phyloP scores from a whole-genome alignment of 2,113 vertebrate genomes.

The Perccottus glenii region DNA sequence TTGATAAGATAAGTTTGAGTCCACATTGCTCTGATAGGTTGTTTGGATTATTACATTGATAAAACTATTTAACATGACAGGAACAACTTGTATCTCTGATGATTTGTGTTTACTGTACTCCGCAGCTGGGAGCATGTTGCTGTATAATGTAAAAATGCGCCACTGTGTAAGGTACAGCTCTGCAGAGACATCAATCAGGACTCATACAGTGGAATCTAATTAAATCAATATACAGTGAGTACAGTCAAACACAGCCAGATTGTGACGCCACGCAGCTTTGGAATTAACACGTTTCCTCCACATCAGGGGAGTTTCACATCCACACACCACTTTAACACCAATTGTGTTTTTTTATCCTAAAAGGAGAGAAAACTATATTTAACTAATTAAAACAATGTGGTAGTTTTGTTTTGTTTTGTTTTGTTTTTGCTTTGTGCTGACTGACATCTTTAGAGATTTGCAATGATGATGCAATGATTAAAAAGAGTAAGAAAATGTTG shows the following conservation, averaged over 20 bases:
- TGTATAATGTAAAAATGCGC: slow-evolving; percentile 8
- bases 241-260: slow-evolving; percentile 40
- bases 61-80: background rate
- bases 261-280: slow-evolving; percentile 43
- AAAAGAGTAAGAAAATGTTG: too few species aligned
- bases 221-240: slow-evolving; percentile 42
- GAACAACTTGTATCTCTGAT: slow-evolving; percentile 12
- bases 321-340: slow-evolving; percentile 17
- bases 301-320: slow-evolving; percentile 34
- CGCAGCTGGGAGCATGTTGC: slow-evolving; percentile 8
- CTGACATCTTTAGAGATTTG: background rate
- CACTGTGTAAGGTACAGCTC: background rate
- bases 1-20: background rate
- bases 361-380: slow-evolving; percentile 28
- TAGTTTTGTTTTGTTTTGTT: background rate
- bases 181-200: slow-evolving; percentile 36
- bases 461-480: too few species aligned
- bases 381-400: slow-evolving; percentile 7
- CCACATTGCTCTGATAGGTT: too few species aligned
- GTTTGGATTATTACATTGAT: too few species aligned
- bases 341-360: background rate
- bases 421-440: background rate
- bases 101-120: background rate
- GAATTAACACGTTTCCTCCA: slow-evolving; percentile 54
- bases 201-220: slow-evolving; percentile 45